These are phyloP conservation scores for Hermaeophaga mercurialis DNA, from an alignment of 2,888 invertebrate species.

Conservation along the genomic window DNA sequence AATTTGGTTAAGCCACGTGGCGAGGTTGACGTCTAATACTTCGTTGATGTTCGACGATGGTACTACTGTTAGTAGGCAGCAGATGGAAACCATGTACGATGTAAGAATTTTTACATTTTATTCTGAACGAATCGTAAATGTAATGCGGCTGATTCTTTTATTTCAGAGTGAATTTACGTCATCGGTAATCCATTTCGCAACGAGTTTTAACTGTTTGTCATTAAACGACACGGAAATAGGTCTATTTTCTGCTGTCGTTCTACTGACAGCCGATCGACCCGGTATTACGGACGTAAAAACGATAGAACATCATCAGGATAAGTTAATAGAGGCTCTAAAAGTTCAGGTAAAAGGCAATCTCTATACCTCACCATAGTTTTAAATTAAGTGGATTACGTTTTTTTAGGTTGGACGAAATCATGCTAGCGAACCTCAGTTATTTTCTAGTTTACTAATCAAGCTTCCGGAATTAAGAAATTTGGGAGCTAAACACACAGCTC, in stretches of 20 bases:
- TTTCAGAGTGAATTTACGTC: slow-evolving; percentile 82
- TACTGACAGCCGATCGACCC: slow-evolving; percentile 79
- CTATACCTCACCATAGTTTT: no score
- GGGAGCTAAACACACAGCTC: slow-evolving; percentile 80
- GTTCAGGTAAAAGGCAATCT: slow-evolving; percentile 72
- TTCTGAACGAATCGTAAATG: neutral
- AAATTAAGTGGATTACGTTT: slow-evolving; percentile 16
- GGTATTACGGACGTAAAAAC: slow-evolving; percentile 81
- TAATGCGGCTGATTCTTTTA: slow-evolving; percentile 15
- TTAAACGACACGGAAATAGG: slow-evolving; percentile 91
- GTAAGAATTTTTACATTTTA: slow-evolving; percentile 61
- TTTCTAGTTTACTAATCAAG: slow-evolving; percentile 63
- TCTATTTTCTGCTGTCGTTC: slow-evolving; percentile 82
- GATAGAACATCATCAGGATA: slow-evolving; percentile 79
- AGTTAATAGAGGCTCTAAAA: slow-evolving; percentile 85
- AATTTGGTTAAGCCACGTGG: slow-evolving; percentile 89
- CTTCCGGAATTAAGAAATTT: slow-evolving; percentile 81
- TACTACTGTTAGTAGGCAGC: slow-evolving; percentile 78
- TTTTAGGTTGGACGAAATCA: slow-evolving; percentile 65
- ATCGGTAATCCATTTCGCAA: slow-evolving; percentile 81
- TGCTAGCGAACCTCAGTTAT: slow-evolving; percentile 64
- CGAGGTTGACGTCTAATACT: slow-evolving; percentile 76
- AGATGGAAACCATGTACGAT: slow-evolving; percentile 87
- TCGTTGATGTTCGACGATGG: slow-evolving; percentile 91
- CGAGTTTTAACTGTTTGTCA: slow-evolving; percentile 73